These are phyloP conservation scores for Troides helena DNA, from an alignment of 2,888 invertebrate species.

Conservation along the genomic window DNA sequence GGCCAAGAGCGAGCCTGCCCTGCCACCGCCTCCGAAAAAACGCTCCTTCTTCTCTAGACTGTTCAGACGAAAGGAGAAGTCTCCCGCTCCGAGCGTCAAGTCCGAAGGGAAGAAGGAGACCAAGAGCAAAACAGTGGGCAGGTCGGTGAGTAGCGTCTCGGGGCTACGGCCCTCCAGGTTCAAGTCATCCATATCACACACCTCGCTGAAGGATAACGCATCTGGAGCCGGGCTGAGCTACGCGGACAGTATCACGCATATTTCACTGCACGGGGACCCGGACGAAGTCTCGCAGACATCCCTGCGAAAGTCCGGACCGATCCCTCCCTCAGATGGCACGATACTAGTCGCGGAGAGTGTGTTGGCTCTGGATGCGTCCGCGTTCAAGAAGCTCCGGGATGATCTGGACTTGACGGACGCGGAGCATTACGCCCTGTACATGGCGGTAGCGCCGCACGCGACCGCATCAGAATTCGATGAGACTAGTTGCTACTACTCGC, in stretches of 20 bases:
- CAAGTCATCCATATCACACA: conserved; percentile 64
- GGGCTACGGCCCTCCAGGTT: conserved; percentile 78
- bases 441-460: conserved; percentile 91
- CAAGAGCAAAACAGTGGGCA: conserved; percentile 72
- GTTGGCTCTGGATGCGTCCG: conserved; percentile 65
- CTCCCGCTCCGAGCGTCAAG: conserved; percentile 69
- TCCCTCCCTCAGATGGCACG: conserved; percentile 79
- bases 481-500: conserved; percentile 91
- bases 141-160: conserved; percentile 82
- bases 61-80: conserved; percentile 68
- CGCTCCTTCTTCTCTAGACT: conserved; percentile 73
- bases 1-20: conserved; percentile 65
- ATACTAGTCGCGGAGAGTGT: conserved; percentile 81
- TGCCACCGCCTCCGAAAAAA: conserved; percentile 69
- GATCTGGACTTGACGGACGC: conserved; percentile 90
- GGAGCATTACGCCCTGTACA: conserved; percentile 93
- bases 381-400: conserved; percentile 66
- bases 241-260: conserved; percentile 83
- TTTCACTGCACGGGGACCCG: conserved; percentile 83
- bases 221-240: conserved; percentile 67
- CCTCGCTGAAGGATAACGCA: conserved; percentile 67
- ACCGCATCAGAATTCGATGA: conserved; percentile 94
- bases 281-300: conserved; percentile 61
- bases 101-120: conserved; percentile 58
- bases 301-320: conserved; percentile 45